These are phyloP conservation scores for Lydus trimaculatus DNA, from an alignment of 2,888 invertebrate species.

Conservation along the genomic window DNA sequence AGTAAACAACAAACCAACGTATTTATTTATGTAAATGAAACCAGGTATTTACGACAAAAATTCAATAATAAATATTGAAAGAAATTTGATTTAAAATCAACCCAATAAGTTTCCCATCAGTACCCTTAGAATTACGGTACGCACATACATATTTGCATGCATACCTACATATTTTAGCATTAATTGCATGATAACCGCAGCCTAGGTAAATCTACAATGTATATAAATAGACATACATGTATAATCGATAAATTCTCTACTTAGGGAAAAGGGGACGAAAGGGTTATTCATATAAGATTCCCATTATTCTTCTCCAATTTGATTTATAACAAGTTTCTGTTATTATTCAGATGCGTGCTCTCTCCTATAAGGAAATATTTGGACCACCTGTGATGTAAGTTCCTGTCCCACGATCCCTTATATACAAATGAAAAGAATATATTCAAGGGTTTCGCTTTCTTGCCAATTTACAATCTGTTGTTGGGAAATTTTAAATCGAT, in stretches of 20 bases:
- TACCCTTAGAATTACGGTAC: not conserved
- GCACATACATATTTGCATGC: not conserved
- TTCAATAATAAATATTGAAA: no score
- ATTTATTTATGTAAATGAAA: not conserved
- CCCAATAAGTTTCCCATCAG: not conserved
- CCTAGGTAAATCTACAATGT: not conserved
- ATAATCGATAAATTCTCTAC: not conserved
- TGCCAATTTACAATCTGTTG: not conserved
- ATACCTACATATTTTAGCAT: constrained; percentile 5
- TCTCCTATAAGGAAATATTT: constrained; percentile 48
- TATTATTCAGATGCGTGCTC: constrained; percentile 33
- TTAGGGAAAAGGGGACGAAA: not conserved
- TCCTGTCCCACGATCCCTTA: constrained; percentile 31
- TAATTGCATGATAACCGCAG: not conserved
- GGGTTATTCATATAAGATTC: constrained; percentile 28
- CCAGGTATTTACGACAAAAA: not conserved
- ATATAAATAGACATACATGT: not conserved
- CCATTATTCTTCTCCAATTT: constrained; percentile 19
- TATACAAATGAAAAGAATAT: not conserved
- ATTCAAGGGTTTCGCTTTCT: not conserved
- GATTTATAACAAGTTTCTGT: constrained; percentile 32
- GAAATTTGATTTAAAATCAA: not conserved
- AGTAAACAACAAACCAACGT: not conserved
- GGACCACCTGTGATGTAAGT: constrained; percentile 52
- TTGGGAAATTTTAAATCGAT: not conserved